A percentile compares a stretch with the other conserved stretches of the same genome.
These are phyloP conservation scores for Salvelinus namaycush DNA, from an alignment of 2,113 vertebrate species.

Conservation along the genomic window DNA sequence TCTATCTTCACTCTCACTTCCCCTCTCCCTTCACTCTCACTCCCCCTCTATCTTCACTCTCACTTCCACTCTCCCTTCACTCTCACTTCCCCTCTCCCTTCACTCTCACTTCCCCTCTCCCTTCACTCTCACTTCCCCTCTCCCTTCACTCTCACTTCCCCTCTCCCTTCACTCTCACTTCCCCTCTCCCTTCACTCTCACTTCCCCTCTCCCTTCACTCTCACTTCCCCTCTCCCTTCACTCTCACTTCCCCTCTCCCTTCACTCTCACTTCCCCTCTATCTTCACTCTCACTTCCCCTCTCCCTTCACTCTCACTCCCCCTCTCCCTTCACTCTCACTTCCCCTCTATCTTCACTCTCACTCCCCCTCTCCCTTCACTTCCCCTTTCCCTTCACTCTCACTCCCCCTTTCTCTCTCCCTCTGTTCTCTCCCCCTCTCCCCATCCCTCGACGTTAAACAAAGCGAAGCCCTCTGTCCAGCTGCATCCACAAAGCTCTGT, in stretches of 20 bases:
- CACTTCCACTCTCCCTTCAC: no score
- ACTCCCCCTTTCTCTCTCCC: no score
- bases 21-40: no score
- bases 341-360: not conserved
- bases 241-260: not conserved
- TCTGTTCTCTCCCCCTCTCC: not conserved
- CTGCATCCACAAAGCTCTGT: slow-evolving; percentile 23
- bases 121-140: not conserved
- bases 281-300: no score
- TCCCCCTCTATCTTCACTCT: no score
- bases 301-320: no score
- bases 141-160: not conserved
- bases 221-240: not conserved
- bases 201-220: not conserved
- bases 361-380: not conserved
- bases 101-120: not conserved
- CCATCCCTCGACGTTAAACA: not conserved
- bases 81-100: no score
- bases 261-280: no score
- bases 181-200: not conserved
- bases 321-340: no score
- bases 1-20: no score
- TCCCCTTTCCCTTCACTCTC: no score
- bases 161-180: not conserved
- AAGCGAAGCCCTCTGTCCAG: not conserved